Evolutionary conservation across 2,888 invertebrate genomes (phyloP).

Genomic region (Vannuccia rotundouncinata): DNA sequence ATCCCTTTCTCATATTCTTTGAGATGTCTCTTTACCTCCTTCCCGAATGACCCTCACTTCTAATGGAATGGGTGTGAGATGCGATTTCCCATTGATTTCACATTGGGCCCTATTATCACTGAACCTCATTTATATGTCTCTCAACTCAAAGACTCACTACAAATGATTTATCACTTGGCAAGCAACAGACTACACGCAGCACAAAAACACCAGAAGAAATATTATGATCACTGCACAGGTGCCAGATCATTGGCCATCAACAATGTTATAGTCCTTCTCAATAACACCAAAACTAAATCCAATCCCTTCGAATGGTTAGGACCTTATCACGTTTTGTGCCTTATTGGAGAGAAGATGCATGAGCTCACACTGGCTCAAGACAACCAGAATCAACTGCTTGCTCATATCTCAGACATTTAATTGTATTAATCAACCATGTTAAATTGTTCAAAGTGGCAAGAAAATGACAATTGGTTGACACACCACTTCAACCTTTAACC

Average conservation of each 20-base stretch:
- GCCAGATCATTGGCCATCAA: neutral
- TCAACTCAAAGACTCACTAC: neutral
- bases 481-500: too few species aligned
- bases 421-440: too few species aligned
- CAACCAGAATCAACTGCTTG: neutral
- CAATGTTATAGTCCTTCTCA: neutral
- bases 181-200: neutral
- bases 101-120: neutral
- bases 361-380: neutral
- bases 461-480: too few species aligned
- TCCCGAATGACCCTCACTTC: neutral
- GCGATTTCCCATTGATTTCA: conserved; percentile 1
- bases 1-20: neutral
- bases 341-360: neutral
- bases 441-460: too few species aligned
- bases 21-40: neutral
- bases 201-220: neutral
- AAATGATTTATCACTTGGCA: neutral
- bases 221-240: neutral
- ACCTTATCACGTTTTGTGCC: neutral
- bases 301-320: neutral
- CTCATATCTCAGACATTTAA: too few species aligned
- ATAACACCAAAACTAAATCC: neutral
- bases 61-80: neutral
- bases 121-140: neutral